A percentile compares a stretch with the other conserved stretches of the same genome.
phyloP scores from a whole-genome alignment of 2,113 vertebrate genomes.

The Ictidomys tridecemlineatus region DNA sequence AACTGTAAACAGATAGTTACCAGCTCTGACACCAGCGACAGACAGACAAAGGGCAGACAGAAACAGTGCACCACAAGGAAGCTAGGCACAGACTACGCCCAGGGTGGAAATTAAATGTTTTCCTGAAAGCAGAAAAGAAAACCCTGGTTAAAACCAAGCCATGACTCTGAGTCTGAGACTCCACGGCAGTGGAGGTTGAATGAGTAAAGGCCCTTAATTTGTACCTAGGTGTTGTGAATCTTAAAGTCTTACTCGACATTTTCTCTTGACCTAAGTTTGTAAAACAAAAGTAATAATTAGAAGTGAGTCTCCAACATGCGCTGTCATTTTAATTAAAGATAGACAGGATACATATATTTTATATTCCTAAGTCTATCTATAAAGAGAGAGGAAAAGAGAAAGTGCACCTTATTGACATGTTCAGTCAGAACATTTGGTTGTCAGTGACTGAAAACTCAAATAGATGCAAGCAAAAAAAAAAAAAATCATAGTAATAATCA shows the following conservation, averaged over 20 bases:
- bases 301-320: slow-evolving; percentile 47
- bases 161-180: slow-evolving; percentile 60
- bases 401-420: not conserved
- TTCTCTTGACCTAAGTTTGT: slow-evolving; percentile 72
- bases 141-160: slow-evolving; percentile 60
- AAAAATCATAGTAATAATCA: not conserved
- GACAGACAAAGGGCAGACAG: slow-evolving; percentile 79
- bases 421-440: slow-evolving; percentile 31
- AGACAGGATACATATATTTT: not conserved
- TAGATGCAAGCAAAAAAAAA: not conserved
- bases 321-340: slow-evolving; percentile 70
- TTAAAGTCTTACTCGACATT: slow-evolving; percentile 58
- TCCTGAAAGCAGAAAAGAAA: slow-evolving; percentile 72
- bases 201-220: slow-evolving; percentile 74
- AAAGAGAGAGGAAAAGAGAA: not conserved
- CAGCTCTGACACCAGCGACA: slow-evolving; percentile 50
- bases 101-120: slow-evolving; percentile 78
- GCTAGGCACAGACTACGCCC: slow-evolving; percentile 67
- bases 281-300: slow-evolving; percentile 78
- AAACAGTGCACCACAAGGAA: slow-evolving; percentile 62
- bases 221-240: slow-evolving; percentile 70
- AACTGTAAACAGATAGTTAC: slow-evolving; percentile 79
- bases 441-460: slow-evolving; percentile 49
- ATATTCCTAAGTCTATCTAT: not conserved
- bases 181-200: not conserved